Base-by-base conservation (phyloP, 2,888 invertebrate species). In the Craniophora ligustri region DNA sequence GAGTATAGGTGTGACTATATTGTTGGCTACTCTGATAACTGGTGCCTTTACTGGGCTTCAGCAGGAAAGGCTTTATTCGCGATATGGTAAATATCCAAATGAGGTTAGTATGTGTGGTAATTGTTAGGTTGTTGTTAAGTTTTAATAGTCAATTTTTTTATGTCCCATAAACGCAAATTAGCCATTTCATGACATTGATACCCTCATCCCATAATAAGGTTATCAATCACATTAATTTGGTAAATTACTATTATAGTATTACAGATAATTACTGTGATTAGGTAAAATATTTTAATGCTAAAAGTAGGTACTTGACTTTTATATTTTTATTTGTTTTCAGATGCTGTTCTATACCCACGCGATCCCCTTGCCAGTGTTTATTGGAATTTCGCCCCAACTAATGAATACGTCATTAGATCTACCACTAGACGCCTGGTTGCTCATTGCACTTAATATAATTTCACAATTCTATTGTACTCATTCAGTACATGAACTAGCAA, bases 321-420 rank as follows among this genome's bases (percentile, higher is more conserved):
- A n/a, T n/a, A n/a, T n/a, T n/a, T n/a, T n/a, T n/a, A n/a, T n/a
- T n/a, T n/a, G n/a, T n/a, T n/a, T 89, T 15, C 89, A 92, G 92
- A 92, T 93, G 92, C 77, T 92, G 76, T 92, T 92, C 63, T 93
- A 88, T 72, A 90, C 90, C 0, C 85, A 92, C 53, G 83, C 84
- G 1, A 61, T 93, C 3, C 89, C 92, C 0, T 51, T 93, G 34
- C 92, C 92, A 3, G 38, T 92, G 26, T 93, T 92, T 61, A 21
- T 88, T 1, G 75, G 78, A 3, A 84, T 92, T 28, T 83, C 77
- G 31, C 82, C 88, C 1, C 87, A 91, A 47, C 53, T 93, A 6
- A 45, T 63, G 3, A 69, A 72, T 2, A 82, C 80, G 2, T 81
- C 84, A 3, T 40, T 55, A 3, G 77, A 57, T 34, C 62, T 91